These are phyloP conservation scores for Xanthia icteritia DNA, from an alignment of 2,888 invertebrate species.

Conservation along the genomic window DNA sequence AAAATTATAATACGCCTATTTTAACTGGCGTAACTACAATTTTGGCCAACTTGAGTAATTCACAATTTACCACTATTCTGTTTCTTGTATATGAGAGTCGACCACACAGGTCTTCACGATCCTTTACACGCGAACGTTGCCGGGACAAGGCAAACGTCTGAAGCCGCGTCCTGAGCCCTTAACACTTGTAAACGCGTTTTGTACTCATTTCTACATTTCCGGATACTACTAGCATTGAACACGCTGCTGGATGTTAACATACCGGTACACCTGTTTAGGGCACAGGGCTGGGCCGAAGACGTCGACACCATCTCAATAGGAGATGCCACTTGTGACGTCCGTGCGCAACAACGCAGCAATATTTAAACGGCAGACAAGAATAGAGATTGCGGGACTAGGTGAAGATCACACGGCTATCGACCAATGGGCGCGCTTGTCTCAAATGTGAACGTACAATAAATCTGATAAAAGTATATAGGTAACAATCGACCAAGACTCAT, in stretches of 20 bases:
- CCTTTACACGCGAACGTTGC: constrained; percentile 40
- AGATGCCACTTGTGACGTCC: constrained; percentile 50
- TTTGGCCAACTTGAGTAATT: constrained; percentile 88
- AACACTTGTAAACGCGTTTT: constrained; percentile 9
- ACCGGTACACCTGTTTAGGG: constrained; percentile 32
- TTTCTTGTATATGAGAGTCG: constrained; percentile 65
- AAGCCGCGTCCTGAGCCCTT: constrained; percentile 17
- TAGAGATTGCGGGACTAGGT: constrained; percentile 51
- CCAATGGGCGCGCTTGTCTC: constrained; percentile 44
- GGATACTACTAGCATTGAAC: not conserved
- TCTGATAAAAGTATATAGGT: constrained; percentile 52
- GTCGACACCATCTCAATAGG: constrained; percentile 48
- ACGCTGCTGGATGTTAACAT: not conserved
- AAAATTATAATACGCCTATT: constrained; percentile 85
- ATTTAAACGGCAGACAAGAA: constrained; percentile 55
- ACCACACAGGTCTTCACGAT: constrained; percentile 63
- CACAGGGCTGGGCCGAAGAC: constrained; percentile 30
- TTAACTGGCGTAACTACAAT: constrained; percentile 83
- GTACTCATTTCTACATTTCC: constrained; percentile 1
- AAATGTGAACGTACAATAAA: constrained; percentile 45
- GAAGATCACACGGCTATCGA: constrained; percentile 44
- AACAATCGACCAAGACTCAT: constrained; percentile 68
- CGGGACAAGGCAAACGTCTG: constrained; percentile 27
- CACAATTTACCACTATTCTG: constrained; percentile 73
- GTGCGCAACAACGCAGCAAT: constrained; percentile 56